These are phyloP conservation scores for Pogonognathellus flavescens DNA, from an alignment of 1,140 invertebrate genomes.

Conservation along the genomic window DNA sequence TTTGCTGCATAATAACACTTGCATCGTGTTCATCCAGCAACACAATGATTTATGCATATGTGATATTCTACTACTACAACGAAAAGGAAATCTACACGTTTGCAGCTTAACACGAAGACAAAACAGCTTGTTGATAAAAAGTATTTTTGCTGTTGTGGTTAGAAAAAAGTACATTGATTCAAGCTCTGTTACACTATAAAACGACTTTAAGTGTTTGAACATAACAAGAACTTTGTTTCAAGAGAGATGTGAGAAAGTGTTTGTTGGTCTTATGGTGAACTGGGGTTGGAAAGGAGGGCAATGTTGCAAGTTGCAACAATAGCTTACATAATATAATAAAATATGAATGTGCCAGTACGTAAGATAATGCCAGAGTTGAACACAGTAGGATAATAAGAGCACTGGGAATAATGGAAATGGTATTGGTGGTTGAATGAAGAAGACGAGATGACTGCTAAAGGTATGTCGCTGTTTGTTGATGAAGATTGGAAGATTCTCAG, in stretches of 20 bases:
- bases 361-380: too few relatives aligned
- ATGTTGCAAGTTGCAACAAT: too few relatives aligned
- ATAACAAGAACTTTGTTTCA: not conserved
- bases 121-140: not conserved
- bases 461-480: not conserved
- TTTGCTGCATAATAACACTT: too few relatives aligned
- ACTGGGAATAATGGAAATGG: too few relatives aligned
- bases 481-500: not conserved
- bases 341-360: too few relatives aligned
- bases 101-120: not conserved
- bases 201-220: slow-evolving; percentile 40
- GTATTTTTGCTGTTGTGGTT: not conserved
- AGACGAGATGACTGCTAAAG: not conserved
- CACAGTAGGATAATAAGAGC: too few relatives aligned
- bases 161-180: slow-evolving; percentile 30
- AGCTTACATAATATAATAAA: too few relatives aligned
- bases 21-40: too few relatives aligned
- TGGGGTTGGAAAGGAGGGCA: not conserved
- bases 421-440: too few relatives aligned
- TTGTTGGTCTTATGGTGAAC: not conserved
- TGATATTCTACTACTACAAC: too few relatives aligned
- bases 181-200: slow-evolving; percentile 14
- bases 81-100: too few relatives aligned
- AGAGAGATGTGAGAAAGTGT: not conserved
- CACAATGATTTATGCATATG: too few relatives aligned